These are phyloP conservation scores for Eira barbara DNA, from an alignment of 2,113 vertebrate species.

Conservation along the genomic window DNA sequence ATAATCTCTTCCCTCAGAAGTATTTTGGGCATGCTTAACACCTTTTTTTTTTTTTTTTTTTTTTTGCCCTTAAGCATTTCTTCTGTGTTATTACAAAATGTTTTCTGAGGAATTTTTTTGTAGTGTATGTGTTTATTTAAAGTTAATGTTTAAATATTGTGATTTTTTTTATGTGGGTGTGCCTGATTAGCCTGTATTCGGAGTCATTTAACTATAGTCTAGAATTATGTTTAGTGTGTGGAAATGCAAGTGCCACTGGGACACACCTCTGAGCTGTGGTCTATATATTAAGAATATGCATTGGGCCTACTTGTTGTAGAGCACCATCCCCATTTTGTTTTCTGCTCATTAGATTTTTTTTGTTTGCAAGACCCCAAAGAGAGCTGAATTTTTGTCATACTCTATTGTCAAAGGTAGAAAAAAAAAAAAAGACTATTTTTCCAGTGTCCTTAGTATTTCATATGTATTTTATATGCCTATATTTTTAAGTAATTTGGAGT, in stretches of 20 bases:
- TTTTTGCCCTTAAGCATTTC: background rate
- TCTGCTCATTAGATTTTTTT: background rate
- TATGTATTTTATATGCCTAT: background rate
- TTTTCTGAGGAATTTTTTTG: background rate
- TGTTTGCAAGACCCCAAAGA: background rate
- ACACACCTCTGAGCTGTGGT: background rate
- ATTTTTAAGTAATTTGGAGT: background rate
- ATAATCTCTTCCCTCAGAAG: background rate
- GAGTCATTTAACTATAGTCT: background rate
- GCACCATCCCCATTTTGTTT: background rate
- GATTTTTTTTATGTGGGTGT: background rate
- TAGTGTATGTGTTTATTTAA: background rate
- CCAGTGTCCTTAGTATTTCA: background rate
- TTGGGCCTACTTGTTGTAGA: background rate
- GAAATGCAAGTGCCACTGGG: background rate
- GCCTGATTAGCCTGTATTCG: background rate
- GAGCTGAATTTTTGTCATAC: conserved; percentile 11
- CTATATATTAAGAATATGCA: background rate
- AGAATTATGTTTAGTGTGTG: background rate
- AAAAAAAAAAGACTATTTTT: background rate
- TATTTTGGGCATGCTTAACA: background rate
- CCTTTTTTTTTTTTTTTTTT: background rate
- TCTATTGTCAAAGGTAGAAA: background rate
- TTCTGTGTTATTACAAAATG: conserved; percentile 19
- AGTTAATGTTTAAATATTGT: conserved; percentile 13